These are phyloP conservation scores for Eunapius fragilis DNA, from an alignment of 37 sponge, comb jelly and placozoan species.

Conservation along the genomic window DNA sequence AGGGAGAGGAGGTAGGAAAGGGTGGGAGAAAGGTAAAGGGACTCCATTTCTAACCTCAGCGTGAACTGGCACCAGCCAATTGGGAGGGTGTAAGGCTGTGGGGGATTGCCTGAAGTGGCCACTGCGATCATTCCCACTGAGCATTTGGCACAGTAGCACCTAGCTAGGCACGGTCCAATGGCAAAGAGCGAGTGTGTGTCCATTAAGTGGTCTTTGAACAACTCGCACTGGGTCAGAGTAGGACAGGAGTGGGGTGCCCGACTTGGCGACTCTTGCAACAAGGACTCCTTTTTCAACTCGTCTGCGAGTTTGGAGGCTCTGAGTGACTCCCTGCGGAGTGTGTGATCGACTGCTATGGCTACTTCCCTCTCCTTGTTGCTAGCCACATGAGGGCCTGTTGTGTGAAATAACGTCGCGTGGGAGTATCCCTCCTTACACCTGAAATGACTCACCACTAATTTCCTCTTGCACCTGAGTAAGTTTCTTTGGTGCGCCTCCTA, in stretches of 20 bases:
- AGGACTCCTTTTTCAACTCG: slow-evolving; percentile 31
- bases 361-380: slow-evolving; percentile 32
- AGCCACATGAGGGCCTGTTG: neutral
- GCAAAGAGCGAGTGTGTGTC: slow-evolving; percentile 37
- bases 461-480: neutral
- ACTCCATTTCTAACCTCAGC: slow-evolving; percentile 1
- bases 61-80: slow-evolving; percentile 49
- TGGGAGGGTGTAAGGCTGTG: slow-evolving; percentile 58
- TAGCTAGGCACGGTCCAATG: slow-evolving; percentile 22
- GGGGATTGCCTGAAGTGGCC: slow-evolving; percentile 42
- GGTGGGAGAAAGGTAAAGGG: neutral
- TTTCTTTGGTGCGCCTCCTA: slow-evolving; percentile 55
- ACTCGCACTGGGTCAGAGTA: slow-evolving; percentile 19
- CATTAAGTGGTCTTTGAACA: slow-evolving; percentile 55
- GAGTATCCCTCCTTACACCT: neutral
- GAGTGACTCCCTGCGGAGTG: slow-evolving; percentile 26
- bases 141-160: slow-evolving; percentile 48
- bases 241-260: slow-evolving; percentile 12
- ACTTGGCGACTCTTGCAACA: neutral
- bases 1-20: slow-evolving; percentile 1
- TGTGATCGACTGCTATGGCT: slow-evolving; percentile 42
- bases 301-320: slow-evolving; percentile 40
- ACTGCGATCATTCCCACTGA: slow-evolving; percentile 32
- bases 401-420: neutral
- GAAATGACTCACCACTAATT: neutral